Evolutionary conservation across 2,888 invertebrate species (phyloP).

Genomic region (Colostygia pectinataria): DNA sequence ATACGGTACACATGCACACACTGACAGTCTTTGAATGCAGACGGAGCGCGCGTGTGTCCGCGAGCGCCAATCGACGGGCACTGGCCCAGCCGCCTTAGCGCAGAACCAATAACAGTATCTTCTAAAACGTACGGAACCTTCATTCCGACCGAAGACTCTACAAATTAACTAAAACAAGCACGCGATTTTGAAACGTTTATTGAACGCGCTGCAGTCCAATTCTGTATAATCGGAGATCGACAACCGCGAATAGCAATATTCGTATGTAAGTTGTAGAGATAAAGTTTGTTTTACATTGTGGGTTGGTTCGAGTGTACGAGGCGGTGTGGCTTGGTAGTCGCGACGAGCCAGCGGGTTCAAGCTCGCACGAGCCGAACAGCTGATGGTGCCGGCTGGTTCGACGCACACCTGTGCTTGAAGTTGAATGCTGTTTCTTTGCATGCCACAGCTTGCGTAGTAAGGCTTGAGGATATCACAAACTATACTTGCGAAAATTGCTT

Average conservation of each 20-base stretch:
- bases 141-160: slow-evolving; percentile 4
- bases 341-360: slow-evolving; percentile 39
- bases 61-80: slow-evolving; percentile 66
- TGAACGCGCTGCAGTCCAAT: no score
- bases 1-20: slow-evolving; percentile 70
- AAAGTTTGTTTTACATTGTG: slow-evolving; percentile 1
- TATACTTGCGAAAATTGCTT: no score
- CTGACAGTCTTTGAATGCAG: slow-evolving; percentile 53
- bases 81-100: slow-evolving; percentile 54
- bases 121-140: slow-evolving; percentile 3
- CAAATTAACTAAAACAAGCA: neutral
- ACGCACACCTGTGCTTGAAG: slow-evolving; percentile 68
- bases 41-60: slow-evolving; percentile 62
- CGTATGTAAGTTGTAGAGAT: no score
- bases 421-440: slow-evolving; percentile 13
- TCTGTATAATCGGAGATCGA: no score
- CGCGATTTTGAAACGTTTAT: neutral
- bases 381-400: slow-evolving; percentile 56
- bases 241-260: no score
- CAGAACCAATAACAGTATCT: slow-evolving; percentile 11
- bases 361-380: slow-evolving; percentile 70
- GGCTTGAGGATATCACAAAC: no score
- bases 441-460: slow-evolving; percentile 14
- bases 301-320: neutral
- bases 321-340: slow-evolving; percentile 36